Evolutionary conservation across 1,140 invertebrate genomes (phyloP).

Genomic region (Mylabris phalerata): DNA sequence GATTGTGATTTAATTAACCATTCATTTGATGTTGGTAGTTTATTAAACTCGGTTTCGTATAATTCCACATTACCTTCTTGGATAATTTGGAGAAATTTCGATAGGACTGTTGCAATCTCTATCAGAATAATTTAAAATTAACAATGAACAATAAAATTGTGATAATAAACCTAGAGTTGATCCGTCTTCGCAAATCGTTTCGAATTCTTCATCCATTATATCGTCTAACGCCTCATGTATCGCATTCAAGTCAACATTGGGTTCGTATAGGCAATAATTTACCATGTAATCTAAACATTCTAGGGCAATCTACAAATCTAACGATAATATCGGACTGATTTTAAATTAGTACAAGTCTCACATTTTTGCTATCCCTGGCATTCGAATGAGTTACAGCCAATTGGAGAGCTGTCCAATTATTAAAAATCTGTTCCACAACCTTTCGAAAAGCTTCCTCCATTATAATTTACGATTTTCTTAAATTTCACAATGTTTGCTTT

Average conservation of each 20-base stretch:
- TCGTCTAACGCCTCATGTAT: conserved; percentile 54
- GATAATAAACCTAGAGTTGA: conserved; percentile 48
- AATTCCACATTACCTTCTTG: conserved; percentile 39
- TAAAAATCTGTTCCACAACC: conserved; percentile 54
- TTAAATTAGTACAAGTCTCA: conserved; percentile 17
- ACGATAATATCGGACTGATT: background rate
- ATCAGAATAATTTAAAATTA: conserved; percentile 15
- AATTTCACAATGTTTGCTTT: no score
- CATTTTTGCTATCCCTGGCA: conserved; percentile 57
- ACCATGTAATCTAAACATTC: conserved; percentile 53
- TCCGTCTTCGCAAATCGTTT: conserved; percentile 57
- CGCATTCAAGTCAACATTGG: conserved; percentile 48
- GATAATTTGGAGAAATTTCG: conserved; percentile 43
- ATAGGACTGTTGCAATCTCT: conserved; percentile 45
- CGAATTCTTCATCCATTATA: conserved; percentile 58
- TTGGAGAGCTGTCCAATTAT: conserved; percentile 57
- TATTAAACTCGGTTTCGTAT: conserved; percentile 28
- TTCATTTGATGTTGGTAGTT: conserved; percentile 21
- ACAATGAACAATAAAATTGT: background rate
- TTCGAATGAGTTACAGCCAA: conserved; percentile 59
- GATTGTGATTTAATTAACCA: conserved; percentile 20
- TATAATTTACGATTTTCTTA: background rate
- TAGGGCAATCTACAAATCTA: conserved; percentile 47
- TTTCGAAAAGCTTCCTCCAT: conserved; percentile 44
- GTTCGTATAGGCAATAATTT: conserved; percentile 52